phyloP scores from a whole-genome alignment of 2,797 vertebrate genomes.

The Echeneis naucrates region DNA sequence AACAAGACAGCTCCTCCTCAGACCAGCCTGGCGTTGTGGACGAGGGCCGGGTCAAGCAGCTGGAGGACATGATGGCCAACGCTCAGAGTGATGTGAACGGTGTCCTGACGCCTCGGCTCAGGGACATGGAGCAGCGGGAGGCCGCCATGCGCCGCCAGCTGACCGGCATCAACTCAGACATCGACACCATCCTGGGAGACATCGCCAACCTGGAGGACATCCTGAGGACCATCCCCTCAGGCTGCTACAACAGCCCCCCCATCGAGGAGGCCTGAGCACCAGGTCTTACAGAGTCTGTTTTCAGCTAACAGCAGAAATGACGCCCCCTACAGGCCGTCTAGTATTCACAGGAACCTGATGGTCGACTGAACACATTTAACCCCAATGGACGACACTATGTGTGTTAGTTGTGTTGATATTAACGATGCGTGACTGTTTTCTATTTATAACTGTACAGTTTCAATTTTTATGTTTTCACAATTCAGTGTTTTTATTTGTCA shows the following conservation, averaged over 20 bases:
- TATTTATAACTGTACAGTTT: conserved; percentile 60
- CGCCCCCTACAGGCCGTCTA: background rate
- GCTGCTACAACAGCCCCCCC: conserved; percentile 88
- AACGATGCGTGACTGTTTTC: conserved; percentile 24
- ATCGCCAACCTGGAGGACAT: conserved; percentile 92
- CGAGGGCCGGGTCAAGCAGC: conserved; percentile 74
- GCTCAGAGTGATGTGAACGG: conserved; percentile 78
- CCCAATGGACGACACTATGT: background rate
- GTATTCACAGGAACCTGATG: no score
- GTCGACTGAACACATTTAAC: background rate
- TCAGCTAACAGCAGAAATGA: background rate
- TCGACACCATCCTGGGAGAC: conserved; percentile 86
- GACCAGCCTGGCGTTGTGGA: conserved; percentile 82
- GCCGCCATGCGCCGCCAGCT: conserved; percentile 76
- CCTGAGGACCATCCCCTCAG: conserved; percentile 80
- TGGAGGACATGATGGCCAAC: conserved; percentile 83
- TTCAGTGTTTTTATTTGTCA: conserved; percentile 29
- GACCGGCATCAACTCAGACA: conserved; percentile 79
- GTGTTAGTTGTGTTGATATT: background rate
- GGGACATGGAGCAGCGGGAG: conserved; percentile 81
- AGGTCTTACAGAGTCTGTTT: background rate
- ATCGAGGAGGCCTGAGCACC: conserved; percentile 68
- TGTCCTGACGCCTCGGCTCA: conserved; percentile 82
- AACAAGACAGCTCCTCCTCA: conserved; percentile 52
- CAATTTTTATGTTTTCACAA: background rate